A percentile compares a stretch with the other conserved stretches of the same genome.
Evolutionary conservation across 2,888 invertebrate species (phyloP).

Genomic region (Morpho helenor): DNA sequence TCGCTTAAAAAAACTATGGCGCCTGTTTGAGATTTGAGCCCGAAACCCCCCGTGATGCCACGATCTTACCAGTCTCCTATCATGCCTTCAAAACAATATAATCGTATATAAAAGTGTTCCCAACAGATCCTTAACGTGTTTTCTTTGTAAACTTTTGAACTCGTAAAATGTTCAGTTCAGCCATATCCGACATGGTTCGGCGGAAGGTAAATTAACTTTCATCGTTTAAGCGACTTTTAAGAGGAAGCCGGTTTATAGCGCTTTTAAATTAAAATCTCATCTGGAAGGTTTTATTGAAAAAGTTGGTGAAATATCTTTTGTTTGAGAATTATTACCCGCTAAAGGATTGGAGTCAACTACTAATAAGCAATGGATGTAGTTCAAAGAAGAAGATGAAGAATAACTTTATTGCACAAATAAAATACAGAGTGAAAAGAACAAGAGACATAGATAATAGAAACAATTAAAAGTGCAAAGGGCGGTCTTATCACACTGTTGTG

Average conservation of each 20-base stretch:
- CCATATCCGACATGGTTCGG: conserved; percentile 13
- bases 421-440: no score
- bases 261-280: conserved; percentile 15
- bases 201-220: conserved; percentile 15
- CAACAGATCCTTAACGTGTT: conserved; percentile 5
- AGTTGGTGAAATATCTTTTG: conserved; percentile 1
- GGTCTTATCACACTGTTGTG: no score
- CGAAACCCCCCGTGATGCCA: no score
- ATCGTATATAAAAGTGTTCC: conserved; percentile 3
- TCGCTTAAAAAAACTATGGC: no score
- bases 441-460: no score
- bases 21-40: no score
- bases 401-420: no score
- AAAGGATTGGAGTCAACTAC: no score
- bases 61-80: background rate
- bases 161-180: conserved; percentile 11
- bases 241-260: conserved; percentile 13
- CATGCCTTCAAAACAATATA: background rate
- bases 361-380: no score
- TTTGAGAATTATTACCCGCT: background rate
- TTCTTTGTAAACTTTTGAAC: conserved; percentile 14
- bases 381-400: no score
- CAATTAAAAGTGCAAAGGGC: no score
- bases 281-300: conserved; percentile 14
- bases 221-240: conserved; percentile 15